phyloP scores from a whole-genome alignment of 2,113 vertebrate species.

The Murina feae region DNA sequence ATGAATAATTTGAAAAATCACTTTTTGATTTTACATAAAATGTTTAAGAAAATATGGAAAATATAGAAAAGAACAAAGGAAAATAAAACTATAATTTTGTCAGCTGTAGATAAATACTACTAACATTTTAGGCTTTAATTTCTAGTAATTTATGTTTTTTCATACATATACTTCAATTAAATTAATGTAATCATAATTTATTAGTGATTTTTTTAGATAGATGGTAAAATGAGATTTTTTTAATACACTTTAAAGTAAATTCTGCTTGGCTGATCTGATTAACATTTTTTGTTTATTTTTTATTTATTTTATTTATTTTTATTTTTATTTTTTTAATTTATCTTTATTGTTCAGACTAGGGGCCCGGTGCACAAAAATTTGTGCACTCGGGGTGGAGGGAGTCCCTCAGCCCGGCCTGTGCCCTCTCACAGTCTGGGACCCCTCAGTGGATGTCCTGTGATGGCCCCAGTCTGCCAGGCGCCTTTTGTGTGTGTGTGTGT shows the following conservation, averaged over 20 bases:
- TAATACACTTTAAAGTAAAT: conserved; percentile 8
- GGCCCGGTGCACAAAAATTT: no score
- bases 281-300: no score
- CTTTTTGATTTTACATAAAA: conserved; percentile 12
- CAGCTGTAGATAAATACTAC: background rate
- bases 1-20: conserved; percentile 6
- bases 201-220: background rate
- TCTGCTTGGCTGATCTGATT: background rate
- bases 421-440: no score
- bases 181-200: background rate
- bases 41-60: background rate
- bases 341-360: no score
- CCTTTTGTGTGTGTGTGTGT: no score
- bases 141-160: background rate
- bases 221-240: conserved; percentile 6
- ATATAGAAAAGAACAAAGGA: background rate
- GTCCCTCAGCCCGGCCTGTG: no score
- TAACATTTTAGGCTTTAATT: background rate
- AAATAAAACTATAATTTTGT: background rate
- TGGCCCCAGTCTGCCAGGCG: no score
- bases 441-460: no score
- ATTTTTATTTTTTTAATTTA: no score
- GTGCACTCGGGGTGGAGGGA: no score
- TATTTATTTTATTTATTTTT: no score
- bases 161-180: background rate